Evolutionary conservation across 2,797 vertebrate genomes (phyloP), one percentile per base, ranked within the genome.

Genomic region (Urophycis tenuis): DNA sequence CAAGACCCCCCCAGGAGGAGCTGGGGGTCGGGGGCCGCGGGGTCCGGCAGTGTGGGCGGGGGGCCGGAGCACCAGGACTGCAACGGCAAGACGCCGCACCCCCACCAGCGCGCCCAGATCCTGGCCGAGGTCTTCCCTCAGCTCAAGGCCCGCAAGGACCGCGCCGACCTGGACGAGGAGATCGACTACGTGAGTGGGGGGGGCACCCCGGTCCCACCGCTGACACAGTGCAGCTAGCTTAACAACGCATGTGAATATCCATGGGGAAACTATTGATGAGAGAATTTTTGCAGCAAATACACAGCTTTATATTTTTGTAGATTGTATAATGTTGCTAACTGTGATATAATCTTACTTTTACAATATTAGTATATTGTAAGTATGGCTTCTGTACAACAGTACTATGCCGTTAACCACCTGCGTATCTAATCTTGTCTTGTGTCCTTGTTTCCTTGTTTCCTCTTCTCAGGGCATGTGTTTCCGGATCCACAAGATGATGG

Each of bases 401-500:
- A 60, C 49, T 17, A 49, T 19, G 15, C 41, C 5, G 41, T 49
- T 49, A 5, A 49, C 17, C 3, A 41, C 14, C 39, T 14, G 17
- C 19, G 25, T 19, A 22, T 36, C 17, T 74, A 15, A 11, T 31
- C 73, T 39, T 6, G 8, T 22, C 36, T 17, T 14, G 8, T 9
- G 7, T 14, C 10, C n/a, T 15, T 31, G 8, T 9, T 10, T 14
- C 10, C n/a, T 15, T 31, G 14, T 60, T 22, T 71, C 30, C 30
- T 74, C 33, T 73, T 53, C 71, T 1, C 90, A 99, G 98, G 97
- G 95, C 75, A 85, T 98, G 79, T 98, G 96, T 80, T 98, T 98
- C 91, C 95, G 97, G 1, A 91, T 99, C 81, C 94, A 94, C 90
- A 99, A 99, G 93, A 99, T 98, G 96, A 94, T 99, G 10, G 97